Percentiles rank a stretch among this genome's conserved stretches.
phyloP scores from a whole-genome alignment of 2,113 vertebrate genomes.

The Hydropotes inermis region DNA sequence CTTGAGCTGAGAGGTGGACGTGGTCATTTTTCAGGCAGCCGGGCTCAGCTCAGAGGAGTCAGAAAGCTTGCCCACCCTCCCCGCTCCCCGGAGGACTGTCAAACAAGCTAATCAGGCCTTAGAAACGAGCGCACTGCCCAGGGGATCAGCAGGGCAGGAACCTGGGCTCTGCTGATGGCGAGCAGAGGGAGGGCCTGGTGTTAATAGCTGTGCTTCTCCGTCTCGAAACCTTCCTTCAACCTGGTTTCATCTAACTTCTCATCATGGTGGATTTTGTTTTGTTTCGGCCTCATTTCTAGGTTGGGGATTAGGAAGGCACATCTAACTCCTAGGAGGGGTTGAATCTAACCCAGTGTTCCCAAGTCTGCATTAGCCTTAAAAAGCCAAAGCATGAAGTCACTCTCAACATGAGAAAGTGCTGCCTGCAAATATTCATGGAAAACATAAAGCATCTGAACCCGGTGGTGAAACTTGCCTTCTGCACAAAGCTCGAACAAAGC shows the following conservation, averaged over 20 bases:
- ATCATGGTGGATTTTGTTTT: neutral
- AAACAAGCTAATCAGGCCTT: neutral
- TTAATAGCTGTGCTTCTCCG: neutral
- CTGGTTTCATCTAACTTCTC: neutral
- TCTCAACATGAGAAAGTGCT: neutral
- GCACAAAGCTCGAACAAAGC: neutral
- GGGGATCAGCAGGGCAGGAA: neutral
- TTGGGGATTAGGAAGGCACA: neutral
- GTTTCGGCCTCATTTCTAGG: neutral
- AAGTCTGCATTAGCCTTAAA: neutral
- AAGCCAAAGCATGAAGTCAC: neutral
- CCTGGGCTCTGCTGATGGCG: neutral
- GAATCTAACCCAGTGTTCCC: neutral
- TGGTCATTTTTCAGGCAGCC: neutral
- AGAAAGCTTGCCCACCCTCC: neutral
- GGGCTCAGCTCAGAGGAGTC: neutral
- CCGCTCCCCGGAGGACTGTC: neutral
- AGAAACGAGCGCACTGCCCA: neutral
- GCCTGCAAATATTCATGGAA: neutral
- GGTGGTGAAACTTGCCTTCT: neutral
- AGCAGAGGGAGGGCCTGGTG: neutral
- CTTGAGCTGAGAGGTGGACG: neutral
- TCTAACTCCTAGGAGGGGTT: neutral
- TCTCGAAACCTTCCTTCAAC: neutral
- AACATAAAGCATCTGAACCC: neutral